Evolutionary conservation across 2,797 vertebrate species (phyloP).

Genomic region (Enteromius afrohamiltoni): DNA sequence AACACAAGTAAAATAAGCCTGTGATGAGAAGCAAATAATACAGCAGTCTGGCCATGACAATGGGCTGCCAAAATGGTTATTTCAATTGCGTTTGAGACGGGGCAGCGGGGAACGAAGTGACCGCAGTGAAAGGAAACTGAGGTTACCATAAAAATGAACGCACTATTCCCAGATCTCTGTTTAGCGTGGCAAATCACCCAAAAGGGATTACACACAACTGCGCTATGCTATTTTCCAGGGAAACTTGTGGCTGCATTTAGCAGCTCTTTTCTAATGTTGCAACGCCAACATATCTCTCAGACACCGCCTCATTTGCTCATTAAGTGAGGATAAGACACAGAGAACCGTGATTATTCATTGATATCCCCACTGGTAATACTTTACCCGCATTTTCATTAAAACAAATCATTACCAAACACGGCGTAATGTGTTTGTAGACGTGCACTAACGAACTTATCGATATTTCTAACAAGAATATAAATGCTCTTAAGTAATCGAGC

Average conservation of each 20-base stretch:
- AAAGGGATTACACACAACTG: slow-evolving; percentile 29
- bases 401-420: not conserved
- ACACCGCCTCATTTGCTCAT: not conserved
- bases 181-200: slow-evolving; percentile 28
- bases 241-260: slow-evolving; percentile 11
- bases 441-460: not conserved
- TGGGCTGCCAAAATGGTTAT: slow-evolving; percentile 37
- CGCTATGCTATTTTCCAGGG: slow-evolving; percentile 34
- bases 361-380: not conserved
- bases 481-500: not conserved
- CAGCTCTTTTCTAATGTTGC: slow-evolving; percentile 1
- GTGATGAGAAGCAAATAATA: slow-evolving; percentile 71
- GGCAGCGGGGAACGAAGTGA: slow-evolving; percentile 28
- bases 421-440: not conserved
- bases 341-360: too few species aligned
- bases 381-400: not conserved
- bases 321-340: not conserved
- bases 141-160: slow-evolving; percentile 43
- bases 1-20: slow-evolving; percentile 65
- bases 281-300: not conserved
- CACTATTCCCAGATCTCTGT: slow-evolving; percentile 39
- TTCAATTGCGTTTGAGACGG: slow-evolving; percentile 36
- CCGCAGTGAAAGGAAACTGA: slow-evolving; percentile 55
- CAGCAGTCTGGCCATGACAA: slow-evolving; percentile 65
- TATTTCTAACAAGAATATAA: not conserved